Conservation (phyloP, 2,113 vertebrate species). For the Podarcis raffonei region DNA sequence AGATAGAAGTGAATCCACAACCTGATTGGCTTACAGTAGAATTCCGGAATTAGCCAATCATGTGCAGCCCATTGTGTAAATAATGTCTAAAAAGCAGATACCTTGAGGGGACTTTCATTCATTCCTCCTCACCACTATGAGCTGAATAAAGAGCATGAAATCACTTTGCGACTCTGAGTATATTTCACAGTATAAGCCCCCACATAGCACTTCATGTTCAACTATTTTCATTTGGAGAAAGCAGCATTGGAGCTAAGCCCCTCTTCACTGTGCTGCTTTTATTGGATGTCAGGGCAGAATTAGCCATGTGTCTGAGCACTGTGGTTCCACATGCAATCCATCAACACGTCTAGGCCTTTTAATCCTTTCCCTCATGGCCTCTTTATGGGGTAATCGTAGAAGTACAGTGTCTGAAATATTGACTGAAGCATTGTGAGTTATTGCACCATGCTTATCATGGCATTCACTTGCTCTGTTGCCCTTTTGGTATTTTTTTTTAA, state of each 20-base stretch:
- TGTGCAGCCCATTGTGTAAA: no score
- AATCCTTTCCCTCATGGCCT: background rate
- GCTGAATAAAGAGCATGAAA: no score
- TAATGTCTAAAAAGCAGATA: no score
- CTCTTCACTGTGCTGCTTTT: background rate
- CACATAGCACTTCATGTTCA: background rate
- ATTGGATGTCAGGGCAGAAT: background rate
- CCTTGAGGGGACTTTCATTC: no score
- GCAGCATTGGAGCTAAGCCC: background rate
- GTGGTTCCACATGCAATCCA: background rate
- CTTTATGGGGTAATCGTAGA: conserved; percentile 27
- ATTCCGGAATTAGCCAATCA: no score
- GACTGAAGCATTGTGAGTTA: conserved; percentile 43
- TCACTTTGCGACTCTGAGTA: no score
- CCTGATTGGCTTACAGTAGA: no score
- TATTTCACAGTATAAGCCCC: background rate
- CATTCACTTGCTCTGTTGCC: conserved; percentile 46
- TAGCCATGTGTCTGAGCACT: background rate
- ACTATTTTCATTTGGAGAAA: background rate
- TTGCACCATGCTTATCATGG: conserved; percentile 40
- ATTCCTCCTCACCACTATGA: no score
- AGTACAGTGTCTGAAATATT: conserved; percentile 7
- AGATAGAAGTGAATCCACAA: no score
- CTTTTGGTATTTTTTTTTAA: conserved; percentile 29
- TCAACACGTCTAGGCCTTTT: background rate